Evolutionary conservation across 2,888 invertebrate genomes (phyloP).

Genomic region (Rhimphoctona megacephalus): DNA sequence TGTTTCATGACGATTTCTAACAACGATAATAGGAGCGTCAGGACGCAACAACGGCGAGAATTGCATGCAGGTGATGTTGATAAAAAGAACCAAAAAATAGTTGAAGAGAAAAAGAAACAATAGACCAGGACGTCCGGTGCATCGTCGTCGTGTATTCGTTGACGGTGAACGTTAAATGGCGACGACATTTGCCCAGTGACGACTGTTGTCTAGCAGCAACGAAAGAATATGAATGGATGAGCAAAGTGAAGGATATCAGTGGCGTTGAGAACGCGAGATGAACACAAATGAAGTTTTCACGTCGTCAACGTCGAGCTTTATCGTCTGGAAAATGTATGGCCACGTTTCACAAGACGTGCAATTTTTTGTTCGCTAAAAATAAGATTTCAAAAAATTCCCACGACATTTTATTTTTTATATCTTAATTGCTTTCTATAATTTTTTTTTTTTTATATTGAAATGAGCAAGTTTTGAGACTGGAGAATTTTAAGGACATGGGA

Average conservation of each 20-base stretch:
- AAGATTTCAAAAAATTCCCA: not conserved
- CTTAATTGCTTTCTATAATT: not conserved
- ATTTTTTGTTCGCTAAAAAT: not conserved
- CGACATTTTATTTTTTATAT: too few relatives aligned
- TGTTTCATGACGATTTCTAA: conserved; percentile 74
- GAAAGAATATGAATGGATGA: conserved; percentile 59
- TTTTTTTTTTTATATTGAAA: not conserved
- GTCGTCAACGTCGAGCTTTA: conserved; percentile 37
- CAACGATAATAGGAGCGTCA: conserved; percentile 70
- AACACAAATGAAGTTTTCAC: conserved; percentile 69
- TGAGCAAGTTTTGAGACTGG: not conserved
- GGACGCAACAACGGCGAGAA: conserved; percentile 34
- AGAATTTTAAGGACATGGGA: too few relatives aligned
- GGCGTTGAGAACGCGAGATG: conserved; percentile 66
- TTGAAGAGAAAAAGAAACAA: conserved; percentile 51
- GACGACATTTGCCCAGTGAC: conserved; percentile 50
- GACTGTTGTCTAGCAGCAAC: conserved; percentile 41
- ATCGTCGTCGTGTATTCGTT: conserved; percentile 46
- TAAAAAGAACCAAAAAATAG: conserved; percentile 31
- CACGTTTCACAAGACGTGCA: not conserved
- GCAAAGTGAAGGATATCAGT: conserved; percentile 58
- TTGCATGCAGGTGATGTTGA: conserved; percentile 20
- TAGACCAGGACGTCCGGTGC: conserved; percentile 70
- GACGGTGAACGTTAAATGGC: conserved; percentile 57
- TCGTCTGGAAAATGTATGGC: conserved; percentile 22